Evolutionary conservation across 2,113 vertebrate species (phyloP).

Genomic region (Sylvilagus bachmani): DNA sequence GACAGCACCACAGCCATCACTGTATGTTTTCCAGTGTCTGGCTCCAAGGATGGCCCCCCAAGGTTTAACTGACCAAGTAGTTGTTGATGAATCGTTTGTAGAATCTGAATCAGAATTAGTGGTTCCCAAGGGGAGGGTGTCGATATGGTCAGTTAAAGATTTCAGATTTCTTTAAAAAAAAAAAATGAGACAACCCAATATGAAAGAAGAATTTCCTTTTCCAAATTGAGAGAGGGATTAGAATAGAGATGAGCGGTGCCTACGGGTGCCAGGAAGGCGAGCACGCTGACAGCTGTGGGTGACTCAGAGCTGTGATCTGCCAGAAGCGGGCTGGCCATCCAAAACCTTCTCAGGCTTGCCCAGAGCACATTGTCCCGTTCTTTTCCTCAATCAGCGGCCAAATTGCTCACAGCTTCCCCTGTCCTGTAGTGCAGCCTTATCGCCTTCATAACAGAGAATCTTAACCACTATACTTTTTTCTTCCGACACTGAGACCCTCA

Average conservation of each 20-base stretch:
- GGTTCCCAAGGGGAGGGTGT: neutral
- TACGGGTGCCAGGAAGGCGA: slow-evolving; percentile 19
- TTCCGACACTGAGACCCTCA: neutral
- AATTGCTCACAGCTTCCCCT: neutral
- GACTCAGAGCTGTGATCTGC: neutral
- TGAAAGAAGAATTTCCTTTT: slow-evolving; percentile 50
- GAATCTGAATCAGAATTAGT: neutral
- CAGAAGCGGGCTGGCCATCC: neutral
- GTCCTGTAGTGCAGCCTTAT: neutral
- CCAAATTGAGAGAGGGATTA: neutral
- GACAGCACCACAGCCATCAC: neutral
- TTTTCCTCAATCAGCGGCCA: neutral
- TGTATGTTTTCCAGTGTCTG: neutral
- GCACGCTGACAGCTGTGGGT: neutral
- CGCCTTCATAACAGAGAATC: neutral
- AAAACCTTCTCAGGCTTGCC: neutral
- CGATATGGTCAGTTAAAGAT: neutral
- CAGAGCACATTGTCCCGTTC: neutral
- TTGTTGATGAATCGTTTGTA: neutral
- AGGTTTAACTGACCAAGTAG: neutral
- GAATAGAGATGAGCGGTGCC: neutral
- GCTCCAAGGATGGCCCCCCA: neutral
- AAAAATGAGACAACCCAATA: neutral
- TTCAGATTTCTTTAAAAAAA: slow-evolving; percentile 47
- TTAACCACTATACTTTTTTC: neutral